These are phyloP conservation scores for Physella acuta DNA, from an alignment of 1,140 invertebrate species.

Conservation along the genomic window DNA sequence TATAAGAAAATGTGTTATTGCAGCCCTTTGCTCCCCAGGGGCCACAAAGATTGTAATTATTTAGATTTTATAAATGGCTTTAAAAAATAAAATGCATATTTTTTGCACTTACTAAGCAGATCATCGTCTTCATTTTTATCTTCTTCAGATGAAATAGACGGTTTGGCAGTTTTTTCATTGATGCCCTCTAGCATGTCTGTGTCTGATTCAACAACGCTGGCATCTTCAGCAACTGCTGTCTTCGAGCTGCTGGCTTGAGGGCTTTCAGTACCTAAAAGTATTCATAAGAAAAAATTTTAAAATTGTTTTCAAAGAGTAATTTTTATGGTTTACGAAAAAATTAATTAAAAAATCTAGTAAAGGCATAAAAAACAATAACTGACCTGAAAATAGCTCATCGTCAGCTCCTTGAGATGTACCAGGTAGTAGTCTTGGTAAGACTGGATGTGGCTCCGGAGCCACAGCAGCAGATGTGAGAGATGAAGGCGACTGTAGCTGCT, in stretches of 20 bases:
- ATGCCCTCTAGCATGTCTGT: slow-evolving; percentile 21
- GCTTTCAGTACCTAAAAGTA: not conserved
- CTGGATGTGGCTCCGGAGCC: slow-evolving; percentile 11
- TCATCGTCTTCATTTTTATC: slow-evolving; percentile 51
- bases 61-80: too few species aligned
- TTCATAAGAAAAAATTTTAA: too few species aligned
- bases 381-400: slow-evolving; percentile 18
- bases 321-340: not conserved
- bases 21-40: too few species aligned
- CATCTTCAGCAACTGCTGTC: slow-evolving; percentile 7
- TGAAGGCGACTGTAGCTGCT: slow-evolving; percentile 19
- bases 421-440: slow-evolving; percentile 6
- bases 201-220: slow-evolving; percentile 16
- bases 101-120: slow-evolving; percentile 47
- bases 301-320: too few species aligned
- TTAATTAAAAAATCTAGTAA: not conserved
- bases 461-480: not conserved
- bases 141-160: slow-evolving; percentile 43
- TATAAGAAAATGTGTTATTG: too few species aligned
- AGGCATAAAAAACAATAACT: not conserved
- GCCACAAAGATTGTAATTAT: too few species aligned
- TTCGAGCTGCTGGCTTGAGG: slow-evolving; percentile 7
- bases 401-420: not conserved
- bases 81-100: too few species aligned
- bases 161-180: slow-evolving; percentile 27